A percentile compares a stretch with the other conserved stretches of the same genome.
These are phyloP conservation scores for Harpagifer antarcticus DNA, from an alignment of 2,797 vertebrate genomes.

Conservation along the genomic window DNA sequence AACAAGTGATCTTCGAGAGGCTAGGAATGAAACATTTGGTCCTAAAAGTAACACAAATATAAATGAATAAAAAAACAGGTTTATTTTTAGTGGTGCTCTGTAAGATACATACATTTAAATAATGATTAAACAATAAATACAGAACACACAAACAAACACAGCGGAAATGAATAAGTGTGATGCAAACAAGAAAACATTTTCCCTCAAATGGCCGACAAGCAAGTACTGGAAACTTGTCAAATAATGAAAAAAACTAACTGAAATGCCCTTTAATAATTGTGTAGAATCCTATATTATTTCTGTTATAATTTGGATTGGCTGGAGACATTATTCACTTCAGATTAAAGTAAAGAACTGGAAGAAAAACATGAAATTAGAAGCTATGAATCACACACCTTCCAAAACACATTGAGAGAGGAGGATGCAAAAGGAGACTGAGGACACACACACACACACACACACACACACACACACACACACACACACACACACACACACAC, in stretches of 20 bases:
- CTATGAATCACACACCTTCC: constrained; percentile 3
- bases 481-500: constrained; percentile 1
- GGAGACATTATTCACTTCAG: constrained; percentile 4
- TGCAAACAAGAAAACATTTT: neutral
- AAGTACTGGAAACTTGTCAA: neutral
- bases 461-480: constrained; percentile 1
- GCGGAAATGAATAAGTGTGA: neutral
- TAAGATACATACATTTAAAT: constrained; percentile 29
- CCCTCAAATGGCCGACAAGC: neutral
- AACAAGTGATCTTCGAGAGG: neutral
- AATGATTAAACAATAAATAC: constrained; percentile 64
- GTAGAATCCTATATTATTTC: neutral
- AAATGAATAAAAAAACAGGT: constrained; percentile 30
- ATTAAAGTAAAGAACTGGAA: constrained; percentile 26
- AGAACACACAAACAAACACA: constrained; percentile 20
- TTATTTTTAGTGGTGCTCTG: constrained; percentile 39
- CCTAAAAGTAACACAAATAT: constrained; percentile 7
- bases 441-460: neutral
- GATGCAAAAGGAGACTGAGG: too few species aligned
- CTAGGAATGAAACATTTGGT: constrained; percentile 26
- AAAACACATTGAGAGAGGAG: neutral
- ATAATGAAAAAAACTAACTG: neutral
- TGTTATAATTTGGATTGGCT: neutral
- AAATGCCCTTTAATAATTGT: constrained; percentile 17
- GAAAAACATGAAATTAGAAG: neutral